phyloP scores from a whole-genome alignment of 2,113 vertebrate genomes.

The Ondatra zibethicus region DNA sequence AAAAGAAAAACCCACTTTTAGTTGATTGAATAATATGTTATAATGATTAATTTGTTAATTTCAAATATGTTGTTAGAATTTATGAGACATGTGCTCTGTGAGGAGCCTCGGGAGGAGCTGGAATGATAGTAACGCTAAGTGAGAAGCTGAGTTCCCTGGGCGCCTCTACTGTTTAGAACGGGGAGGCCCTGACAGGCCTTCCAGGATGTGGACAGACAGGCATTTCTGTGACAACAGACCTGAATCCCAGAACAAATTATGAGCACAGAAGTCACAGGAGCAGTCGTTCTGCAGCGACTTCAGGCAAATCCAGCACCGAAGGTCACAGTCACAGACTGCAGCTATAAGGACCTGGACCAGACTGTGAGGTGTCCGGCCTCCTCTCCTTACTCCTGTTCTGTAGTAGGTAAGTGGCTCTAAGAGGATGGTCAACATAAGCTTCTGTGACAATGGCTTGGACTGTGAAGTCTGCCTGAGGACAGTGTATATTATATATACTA shows the following conservation, averaged over 20 bases:
- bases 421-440: no score
- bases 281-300: neutral
- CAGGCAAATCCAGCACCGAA: neutral
- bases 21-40: slow-evolving; percentile 24
- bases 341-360: no score
- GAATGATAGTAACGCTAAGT: no score
- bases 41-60: slow-evolving; percentile 48
- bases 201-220: neutral
- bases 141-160: no score
- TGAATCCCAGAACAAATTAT: neutral
- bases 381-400: no score
- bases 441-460: no score
- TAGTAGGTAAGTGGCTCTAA: rapidly evolving
- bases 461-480: neutral
- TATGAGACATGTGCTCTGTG: slow-evolving; percentile 19
- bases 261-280: neutral
- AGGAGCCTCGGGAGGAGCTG: neutral
- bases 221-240: neutral
- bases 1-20: neutral
- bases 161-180: neutral
- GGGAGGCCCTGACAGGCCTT: neutral
- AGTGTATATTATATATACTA: neutral
- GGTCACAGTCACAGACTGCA: no score
- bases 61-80: slow-evolving; percentile 36
- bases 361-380: neutral